A percentile compares a stretch with the other conserved stretches of the same genome.
Evolutionary conservation across 1,140 invertebrate genomes (phyloP).

Genomic region (Vanessa atalanta): DNA sequence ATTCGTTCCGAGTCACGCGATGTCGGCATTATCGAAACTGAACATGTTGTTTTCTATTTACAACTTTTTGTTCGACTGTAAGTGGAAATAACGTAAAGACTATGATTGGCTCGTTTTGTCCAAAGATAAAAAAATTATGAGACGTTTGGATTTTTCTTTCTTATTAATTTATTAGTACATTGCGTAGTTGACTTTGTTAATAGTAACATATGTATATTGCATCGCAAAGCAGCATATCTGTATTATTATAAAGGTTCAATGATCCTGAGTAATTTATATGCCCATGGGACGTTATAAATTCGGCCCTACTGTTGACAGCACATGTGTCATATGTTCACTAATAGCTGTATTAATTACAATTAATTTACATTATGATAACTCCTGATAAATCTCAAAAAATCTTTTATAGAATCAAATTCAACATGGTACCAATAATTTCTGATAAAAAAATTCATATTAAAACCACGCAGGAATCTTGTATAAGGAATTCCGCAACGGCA

Average conservation of each 20-base stretch:
- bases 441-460: too few relatives aligned
- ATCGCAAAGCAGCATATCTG: not conserved
- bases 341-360: not conserved
- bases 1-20: slow-evolving; percentile 72
- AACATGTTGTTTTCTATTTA: slow-evolving; percentile 52
- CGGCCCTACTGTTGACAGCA: not conserved
- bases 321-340: not conserved
- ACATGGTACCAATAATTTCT: too few relatives aligned
- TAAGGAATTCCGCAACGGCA: too few relatives aligned
- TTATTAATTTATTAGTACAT: not conserved
- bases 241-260: not conserved
- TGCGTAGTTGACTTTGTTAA: not conserved
- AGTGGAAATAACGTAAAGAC: not conserved
- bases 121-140: not conserved
- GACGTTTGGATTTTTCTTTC: not conserved
- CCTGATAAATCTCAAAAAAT: too few relatives aligned
- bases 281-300: not conserved
- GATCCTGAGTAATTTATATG: not conserved
- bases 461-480: too few relatives aligned
- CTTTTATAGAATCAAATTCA: too few relatives aligned
- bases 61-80: slow-evolving; percentile 31
- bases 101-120: not conserved
- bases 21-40: slow-evolving; percentile 62
- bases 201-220: not conserved
- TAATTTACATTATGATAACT: too few relatives aligned